Base-by-base conservation (phyloP, 1,140 invertebrate genomes). In the Drosophila lowei region DNA sequence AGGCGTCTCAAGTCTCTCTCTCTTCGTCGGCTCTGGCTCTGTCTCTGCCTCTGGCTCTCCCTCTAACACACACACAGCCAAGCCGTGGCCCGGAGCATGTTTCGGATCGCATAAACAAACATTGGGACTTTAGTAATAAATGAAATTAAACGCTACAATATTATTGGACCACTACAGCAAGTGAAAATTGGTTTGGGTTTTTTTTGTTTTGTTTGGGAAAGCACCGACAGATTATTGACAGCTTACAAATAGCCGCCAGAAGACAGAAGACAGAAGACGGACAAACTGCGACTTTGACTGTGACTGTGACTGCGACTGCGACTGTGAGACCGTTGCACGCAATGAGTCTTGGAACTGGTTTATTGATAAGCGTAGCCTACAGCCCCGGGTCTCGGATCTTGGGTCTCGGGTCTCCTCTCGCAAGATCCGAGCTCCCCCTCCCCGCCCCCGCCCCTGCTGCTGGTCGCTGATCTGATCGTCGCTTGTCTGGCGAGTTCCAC, bases 121-220 rank as follows among this genome's bases (percentile, higher is more conserved):
- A 75, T 80, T 68, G 71, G 60, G 60, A 47, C 43, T 73, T 76
- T 68, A 56, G 61, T 89, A 79, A 86, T 77, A 86, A 86, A 78
- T 62, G 63, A 83, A 80, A 86, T 88, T 74, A 73, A 74, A 77
- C 80, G 74, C 77, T 66, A 72, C 76, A 55, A 85, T 54, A 76
- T 49, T 38, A 25, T n/a, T 41, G 38, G 58, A 48, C 53, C 58
- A 62, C 43, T 25, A 70, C 38, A 72, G 48, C 41, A 64, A 66
- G 77, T 88, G 81, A 85, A 86, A 85, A 86, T 85, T 75, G 66
- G 67, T 64, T 28, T 58, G 25, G 16, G 7, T 34, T 13, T 21
- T 49, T 38, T 7, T 59, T 11, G 28, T 30, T 18, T 42, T 38
- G 3, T 38, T 70, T 44, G 66, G 66, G 57, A 79, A 66, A 83